phyloP scores from a whole-genome alignment of 92 coral and sea anemone species.

The Porites cylindrica region DNA sequence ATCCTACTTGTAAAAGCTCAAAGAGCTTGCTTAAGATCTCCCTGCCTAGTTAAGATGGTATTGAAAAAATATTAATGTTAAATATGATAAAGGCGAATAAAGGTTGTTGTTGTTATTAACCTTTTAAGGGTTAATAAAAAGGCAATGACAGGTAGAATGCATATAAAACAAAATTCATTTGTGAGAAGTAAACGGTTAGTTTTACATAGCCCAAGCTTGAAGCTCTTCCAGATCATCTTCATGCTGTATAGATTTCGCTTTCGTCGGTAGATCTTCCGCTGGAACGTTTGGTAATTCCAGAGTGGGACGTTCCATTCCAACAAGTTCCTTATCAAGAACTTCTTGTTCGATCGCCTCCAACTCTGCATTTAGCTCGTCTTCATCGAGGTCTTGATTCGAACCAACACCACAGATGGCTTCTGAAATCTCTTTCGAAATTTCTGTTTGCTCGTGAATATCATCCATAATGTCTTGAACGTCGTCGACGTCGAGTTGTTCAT shows the following conservation, averaged over 20 bases:
- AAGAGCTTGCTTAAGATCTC: no score
- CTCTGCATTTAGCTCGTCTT: constrained; percentile 64
- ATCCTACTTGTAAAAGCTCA: no score
- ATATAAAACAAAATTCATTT: neutral
- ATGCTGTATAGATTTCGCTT: constrained; percentile 17
- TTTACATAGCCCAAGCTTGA: constrained; percentile 73
- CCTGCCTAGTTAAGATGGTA: no score
- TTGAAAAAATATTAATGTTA: no score
- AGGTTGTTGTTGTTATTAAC: no score
- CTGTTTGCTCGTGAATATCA: constrained; percentile 83
- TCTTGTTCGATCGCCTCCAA: constrained; percentile 75
- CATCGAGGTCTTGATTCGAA: constrained; percentile 60
- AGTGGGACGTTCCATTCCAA: constrained; percentile 52
- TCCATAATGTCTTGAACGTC: constrained; percentile 86
- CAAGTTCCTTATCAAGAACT: constrained; percentile 46
- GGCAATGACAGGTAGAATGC: no score
- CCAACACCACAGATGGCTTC: constrained; percentile 77
- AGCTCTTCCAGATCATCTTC: constrained; percentile 75
- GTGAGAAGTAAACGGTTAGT: neutral
- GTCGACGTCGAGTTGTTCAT: constrained; percentile 66
- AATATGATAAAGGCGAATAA: no score
- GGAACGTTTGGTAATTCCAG: constrained; percentile 77
- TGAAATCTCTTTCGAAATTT: constrained; percentile 77
- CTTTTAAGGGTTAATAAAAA: no score
- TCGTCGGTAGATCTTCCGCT: constrained; percentile 32